phyloP scores from a whole-genome alignment of 1,140 invertebrate genomes.

The Zaprionus vittiger region DNA sequence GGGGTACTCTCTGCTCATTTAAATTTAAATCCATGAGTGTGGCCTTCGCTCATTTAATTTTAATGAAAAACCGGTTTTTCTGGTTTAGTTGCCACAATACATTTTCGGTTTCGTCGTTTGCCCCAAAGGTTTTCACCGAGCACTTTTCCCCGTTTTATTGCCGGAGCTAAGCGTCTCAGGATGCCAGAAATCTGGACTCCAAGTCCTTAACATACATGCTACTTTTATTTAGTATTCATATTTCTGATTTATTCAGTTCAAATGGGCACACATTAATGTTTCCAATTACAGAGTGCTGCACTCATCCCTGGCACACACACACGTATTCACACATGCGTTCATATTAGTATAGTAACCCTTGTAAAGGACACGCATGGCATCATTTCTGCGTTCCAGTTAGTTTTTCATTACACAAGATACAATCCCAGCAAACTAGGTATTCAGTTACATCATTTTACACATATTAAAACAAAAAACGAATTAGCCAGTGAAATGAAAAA shows the following conservation, averaged over 20 bases:
- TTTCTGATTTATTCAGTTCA: constrained; percentile 81
- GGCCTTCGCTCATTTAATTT: constrained; percentile 77
- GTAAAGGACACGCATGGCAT: background rate
- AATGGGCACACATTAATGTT: constrained; percentile 78
- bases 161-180: constrained; percentile 17
- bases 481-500: constrained; percentile 4
- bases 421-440: background rate
- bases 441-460: background rate
- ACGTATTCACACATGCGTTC: background rate
- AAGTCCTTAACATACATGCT: constrained; percentile 13
- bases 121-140: constrained; percentile 32
- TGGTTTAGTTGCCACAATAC: constrained; percentile 49
- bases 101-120: constrained; percentile 31
- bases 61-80: constrained; percentile 83
- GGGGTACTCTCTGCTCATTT: constrained; percentile 61
- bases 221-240: constrained; percentile 80
- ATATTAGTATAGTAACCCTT: background rate
- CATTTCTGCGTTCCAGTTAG: background rate
- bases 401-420: background rate
- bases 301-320: background rate
- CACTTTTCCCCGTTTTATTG: constrained; percentile 64
- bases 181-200: background rate
- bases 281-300: constrained; percentile 60
- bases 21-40: constrained; percentile 77
- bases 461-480: background rate